Conservation (phyloP, 1,140 invertebrate genomes). For the Plodia interpunctella region DNA sequence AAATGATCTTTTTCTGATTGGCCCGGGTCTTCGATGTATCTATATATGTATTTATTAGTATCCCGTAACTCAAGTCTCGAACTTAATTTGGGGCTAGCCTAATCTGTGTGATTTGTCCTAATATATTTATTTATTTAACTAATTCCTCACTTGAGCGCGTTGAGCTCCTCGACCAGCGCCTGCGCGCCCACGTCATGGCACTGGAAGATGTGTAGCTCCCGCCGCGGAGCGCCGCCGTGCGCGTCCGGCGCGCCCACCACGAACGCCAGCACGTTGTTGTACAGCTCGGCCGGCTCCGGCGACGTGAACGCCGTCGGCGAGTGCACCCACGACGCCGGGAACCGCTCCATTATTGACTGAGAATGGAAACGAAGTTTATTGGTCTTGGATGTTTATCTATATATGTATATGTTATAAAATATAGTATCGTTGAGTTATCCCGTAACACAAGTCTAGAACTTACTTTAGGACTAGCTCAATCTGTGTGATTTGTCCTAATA, state of each 20-base stretch:
- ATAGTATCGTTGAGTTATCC: too few species aligned
- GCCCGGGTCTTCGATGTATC: too few species aligned
- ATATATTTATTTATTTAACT: too few species aligned
- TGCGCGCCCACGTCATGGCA: slow-evolving; percentile 79
- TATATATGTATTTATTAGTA: too few species aligned
- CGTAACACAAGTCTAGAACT: too few species aligned
- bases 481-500: too few species aligned
- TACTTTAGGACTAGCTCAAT: too few species aligned
- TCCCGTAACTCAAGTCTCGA: too few species aligned
- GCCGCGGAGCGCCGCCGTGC: slow-evolving; percentile 63
- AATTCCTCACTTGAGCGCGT: slow-evolving; percentile 66
- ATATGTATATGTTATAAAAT: too few species aligned
- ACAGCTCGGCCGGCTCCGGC: slow-evolving; percentile 96
- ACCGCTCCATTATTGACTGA: slow-evolving; percentile 96
- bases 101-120: too few species aligned
- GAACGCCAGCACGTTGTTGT: slow-evolving; percentile 99
- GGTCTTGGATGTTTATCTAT: neutral
- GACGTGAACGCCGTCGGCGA: slow-evolving; percentile 98
- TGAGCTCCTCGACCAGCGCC: slow-evolving; percentile 77
- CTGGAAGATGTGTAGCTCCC: slow-evolving; percentile 99
- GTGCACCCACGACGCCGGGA: slow-evolving; percentile 93
- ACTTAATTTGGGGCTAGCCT: too few species aligned
- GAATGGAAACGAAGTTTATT: slow-evolving; percentile 24
- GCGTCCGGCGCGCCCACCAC: slow-evolving; percentile 84
- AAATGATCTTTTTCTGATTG: too few species aligned